Base-by-base conservation (phyloP, 1,140 invertebrate genomes). In the Megathymus violae region DNA sequence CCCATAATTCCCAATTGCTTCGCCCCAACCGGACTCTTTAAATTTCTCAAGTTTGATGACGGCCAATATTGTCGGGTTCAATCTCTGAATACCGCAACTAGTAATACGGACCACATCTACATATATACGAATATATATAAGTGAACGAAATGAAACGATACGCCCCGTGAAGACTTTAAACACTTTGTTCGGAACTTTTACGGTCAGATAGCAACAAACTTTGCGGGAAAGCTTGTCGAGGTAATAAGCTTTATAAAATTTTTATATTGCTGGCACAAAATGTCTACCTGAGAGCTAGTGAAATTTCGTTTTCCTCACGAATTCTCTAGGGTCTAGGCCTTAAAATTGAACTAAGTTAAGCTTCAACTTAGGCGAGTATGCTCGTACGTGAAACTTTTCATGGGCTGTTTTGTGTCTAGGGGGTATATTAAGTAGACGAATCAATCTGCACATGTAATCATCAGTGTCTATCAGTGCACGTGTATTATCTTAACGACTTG, bases 141-240 rank as follows among this genome's bases (percentile, higher is more conserved):
- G 38, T 40, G 19, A 13, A 46, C 19, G 15, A 1, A 13, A 47
- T 4, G 36, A 9, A 31, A 17, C 13, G 27, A 41, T 19, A 22
- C 14, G 38, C 22, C 22, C 36, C 7, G 41, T 54, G 51, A 54
- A 19, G n/a, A n/a, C n/a, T 41, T 15, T 54, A 41, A 44, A n/a
- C 52, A 25, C 13, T 27, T 16, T 41, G 22, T 38, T n/a, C 34
- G 40, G 16, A 19, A 38, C 52, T 56, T 56, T 56, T 56, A 56
- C 7, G 38, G 13, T 22, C 14, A 38, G 52, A 56, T 10, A 43
- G 41, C 41, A 41, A 36, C 11, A 36, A n/a, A 43, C 40, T 43
- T 56, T 43, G 38, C 43, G 38, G 25, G 31, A 56, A 56, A 56
- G 52, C 52, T 56, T 56, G 40, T 15, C 27, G 36, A 54, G 51